Percentiles rank a stretch among this genome's conserved stretches.
Conservation (phyloP, 2,113 vertebrate species). For the Aldabrachelys gigantea region DNA sequence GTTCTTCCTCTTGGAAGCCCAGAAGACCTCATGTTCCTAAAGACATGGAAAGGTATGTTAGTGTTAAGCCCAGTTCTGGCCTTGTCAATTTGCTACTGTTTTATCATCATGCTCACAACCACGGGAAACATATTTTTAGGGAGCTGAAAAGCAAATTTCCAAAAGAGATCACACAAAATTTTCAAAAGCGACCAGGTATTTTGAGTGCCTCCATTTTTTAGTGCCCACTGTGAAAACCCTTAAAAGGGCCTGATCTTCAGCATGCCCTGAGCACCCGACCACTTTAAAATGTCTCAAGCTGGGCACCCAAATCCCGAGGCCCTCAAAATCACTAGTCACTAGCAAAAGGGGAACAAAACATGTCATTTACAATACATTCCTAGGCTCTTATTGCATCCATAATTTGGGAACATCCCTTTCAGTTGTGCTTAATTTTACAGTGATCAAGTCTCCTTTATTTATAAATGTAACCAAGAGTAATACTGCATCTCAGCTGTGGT, state of each 20-base stretch:
- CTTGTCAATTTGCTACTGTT: background rate
- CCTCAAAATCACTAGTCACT: background rate
- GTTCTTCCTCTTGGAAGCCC: conserved; percentile 55
- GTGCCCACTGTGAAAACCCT: background rate
- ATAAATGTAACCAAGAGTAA: background rate
- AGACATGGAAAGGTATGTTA: conserved; percentile 57
- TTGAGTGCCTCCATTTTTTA: background rate
- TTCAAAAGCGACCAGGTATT: background rate
- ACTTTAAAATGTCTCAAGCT: background rate
- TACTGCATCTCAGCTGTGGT: background rate
- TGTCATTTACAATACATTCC: background rate
- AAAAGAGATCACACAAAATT: background rate
- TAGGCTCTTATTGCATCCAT: background rate
- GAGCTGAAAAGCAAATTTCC: background rate
- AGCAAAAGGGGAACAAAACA: background rate
- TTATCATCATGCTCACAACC: background rate
- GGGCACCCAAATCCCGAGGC: background rate
- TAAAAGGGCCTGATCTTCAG: background rate
- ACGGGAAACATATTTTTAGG: background rate
- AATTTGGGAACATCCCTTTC: background rate
- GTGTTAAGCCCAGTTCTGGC: background rate
- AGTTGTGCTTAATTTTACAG: background rate
- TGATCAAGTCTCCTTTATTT: background rate
- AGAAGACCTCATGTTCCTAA: conserved; percentile 63
- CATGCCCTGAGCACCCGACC: background rate